Percentiles rank a stretch among this genome's conserved stretches.
Evolutionary conservation across 2,888 invertebrate species (phyloP).

Genomic region (Antheraea assamensis): DNA sequence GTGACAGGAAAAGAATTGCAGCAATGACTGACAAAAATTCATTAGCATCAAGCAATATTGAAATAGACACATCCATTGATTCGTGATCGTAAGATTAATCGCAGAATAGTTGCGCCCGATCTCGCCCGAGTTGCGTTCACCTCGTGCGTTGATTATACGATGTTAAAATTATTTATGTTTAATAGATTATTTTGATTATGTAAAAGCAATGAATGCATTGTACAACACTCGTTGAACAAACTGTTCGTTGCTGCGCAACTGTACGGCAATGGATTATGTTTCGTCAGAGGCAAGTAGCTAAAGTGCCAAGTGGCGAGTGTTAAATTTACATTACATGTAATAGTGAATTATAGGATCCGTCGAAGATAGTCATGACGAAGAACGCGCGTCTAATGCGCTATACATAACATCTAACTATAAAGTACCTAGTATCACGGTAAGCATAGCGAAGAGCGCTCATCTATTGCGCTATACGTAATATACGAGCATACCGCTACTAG

Average conservation of each 20-base stretch:
- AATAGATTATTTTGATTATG: constrained; percentile 11
- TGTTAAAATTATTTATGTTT: constrained; percentile 15
- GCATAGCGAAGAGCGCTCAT: background rate
- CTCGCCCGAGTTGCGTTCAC: constrained; percentile 20
- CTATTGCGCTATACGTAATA: background rate
- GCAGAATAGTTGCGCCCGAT: constrained; percentile 22
- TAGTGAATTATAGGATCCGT: background rate
- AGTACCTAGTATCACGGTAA: background rate
- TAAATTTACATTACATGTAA: background rate
- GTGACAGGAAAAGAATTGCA: background rate
- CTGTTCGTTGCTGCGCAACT: constrained; percentile 4
- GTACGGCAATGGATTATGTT: background rate
- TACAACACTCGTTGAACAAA: constrained; percentile 6
- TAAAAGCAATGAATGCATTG: constrained; percentile 8
- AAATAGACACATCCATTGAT: constrained; percentile 14
- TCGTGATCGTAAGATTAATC: constrained; percentile 25
- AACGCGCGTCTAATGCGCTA: background rate
- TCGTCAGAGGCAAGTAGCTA: constrained; percentile 3
- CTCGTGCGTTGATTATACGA: constrained; percentile 19
- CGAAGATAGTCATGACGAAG: background rate
- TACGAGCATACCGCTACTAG: background rate
- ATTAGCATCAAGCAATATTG: background rate
- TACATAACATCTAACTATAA: background rate
- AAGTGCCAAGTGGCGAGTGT: background rate
- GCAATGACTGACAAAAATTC: background rate